These are phyloP conservation scores for Eriocheir sinensis DNA, from an alignment of 1,140 invertebrate genomes.

Conservation along the genomic window DNA sequence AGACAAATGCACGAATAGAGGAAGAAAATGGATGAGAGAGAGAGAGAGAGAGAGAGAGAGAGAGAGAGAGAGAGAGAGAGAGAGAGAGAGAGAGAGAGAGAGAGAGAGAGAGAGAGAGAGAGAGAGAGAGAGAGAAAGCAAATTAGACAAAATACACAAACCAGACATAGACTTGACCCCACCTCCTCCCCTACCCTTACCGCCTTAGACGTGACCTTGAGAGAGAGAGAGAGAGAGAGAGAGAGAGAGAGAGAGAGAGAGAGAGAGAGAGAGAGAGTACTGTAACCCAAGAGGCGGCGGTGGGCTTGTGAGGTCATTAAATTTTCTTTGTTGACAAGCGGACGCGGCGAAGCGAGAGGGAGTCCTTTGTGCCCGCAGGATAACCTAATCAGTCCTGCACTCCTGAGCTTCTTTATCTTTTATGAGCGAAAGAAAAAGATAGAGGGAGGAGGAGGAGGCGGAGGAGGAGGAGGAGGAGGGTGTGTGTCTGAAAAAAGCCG, in stretches of 20 bases:
- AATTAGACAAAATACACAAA: not conserved
- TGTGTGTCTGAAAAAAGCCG: too few relatives aligned
- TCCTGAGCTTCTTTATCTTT: not conserved
- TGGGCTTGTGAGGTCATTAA: not conserved
- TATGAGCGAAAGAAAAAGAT: not conserved
- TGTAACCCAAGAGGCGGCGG: not conserved
- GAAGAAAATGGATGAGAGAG: too few relatives aligned
- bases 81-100: too few relatives aligned
- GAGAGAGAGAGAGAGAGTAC: not conserved
- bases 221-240: not conserved
- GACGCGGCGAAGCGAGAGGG: not conserved
- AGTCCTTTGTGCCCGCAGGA: not conserved
- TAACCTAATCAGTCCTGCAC: not conserved
- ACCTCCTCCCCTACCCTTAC: too few relatives aligned
- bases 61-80: too few relatives aligned
- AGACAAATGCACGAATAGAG: too few relatives aligned
- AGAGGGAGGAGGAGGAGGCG: not conserved
- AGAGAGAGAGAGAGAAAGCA: too few relatives aligned
- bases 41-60: too few relatives aligned
- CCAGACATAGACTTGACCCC: not conserved
- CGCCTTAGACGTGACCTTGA: not conserved
- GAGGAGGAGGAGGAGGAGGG: too few relatives aligned
- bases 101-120: too few relatives aligned
- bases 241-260: not conserved
- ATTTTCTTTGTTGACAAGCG: not conserved